Evolutionary conservation across 2,113 vertebrate genomes (phyloP), one percentile per base, ranked within the genome.

Genomic region (Pleuronectes platessa): DNA sequence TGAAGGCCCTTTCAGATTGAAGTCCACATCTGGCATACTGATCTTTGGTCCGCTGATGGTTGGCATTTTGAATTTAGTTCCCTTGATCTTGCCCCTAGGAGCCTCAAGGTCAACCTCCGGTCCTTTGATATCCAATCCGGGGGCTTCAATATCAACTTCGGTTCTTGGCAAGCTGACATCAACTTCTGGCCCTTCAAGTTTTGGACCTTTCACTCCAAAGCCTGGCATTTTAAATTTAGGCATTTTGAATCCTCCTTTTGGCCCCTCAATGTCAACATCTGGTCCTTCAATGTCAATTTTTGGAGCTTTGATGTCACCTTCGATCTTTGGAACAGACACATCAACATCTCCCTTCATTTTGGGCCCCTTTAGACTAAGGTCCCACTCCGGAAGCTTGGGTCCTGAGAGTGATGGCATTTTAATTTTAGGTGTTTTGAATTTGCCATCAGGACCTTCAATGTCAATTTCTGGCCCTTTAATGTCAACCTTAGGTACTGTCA

Each of bases 281-380:
- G 70, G 72, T 3, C 35, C 61, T 62, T 62, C 10, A 14, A 62
- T 14, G 10, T 62, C 61, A 13, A 62, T 5, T 2, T n/a, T 23
- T 4, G 61, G 61, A 4, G 0, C 11, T 42, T 23, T 62, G 12
- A 62, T 58, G 8, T 58, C 55, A 24, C 55, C 55, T 23, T 58
- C 21, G 5, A 58, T 58, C 55, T n/a, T 61, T 61, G 79, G 79
- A 21, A 12, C 17, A 5, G n/a, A 95, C 5, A 60, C 79, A 24
- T 96, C 94, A 0, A 96, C 79, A 71, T 81, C 92, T 0, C 24
- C 79, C 2, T 68, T 54, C 0, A 76, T 0, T 9, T 93, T 94
- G 2, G 94, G 93, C 0, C 84, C 81, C 53, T 93, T 95, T 1
- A 96, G 20, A 12, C 84, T 89, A 5, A 96, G 35, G 13, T 96